Conservation (phyloP, 2,888 invertebrate genomes). For the Leptopilina syphax region DNA sequence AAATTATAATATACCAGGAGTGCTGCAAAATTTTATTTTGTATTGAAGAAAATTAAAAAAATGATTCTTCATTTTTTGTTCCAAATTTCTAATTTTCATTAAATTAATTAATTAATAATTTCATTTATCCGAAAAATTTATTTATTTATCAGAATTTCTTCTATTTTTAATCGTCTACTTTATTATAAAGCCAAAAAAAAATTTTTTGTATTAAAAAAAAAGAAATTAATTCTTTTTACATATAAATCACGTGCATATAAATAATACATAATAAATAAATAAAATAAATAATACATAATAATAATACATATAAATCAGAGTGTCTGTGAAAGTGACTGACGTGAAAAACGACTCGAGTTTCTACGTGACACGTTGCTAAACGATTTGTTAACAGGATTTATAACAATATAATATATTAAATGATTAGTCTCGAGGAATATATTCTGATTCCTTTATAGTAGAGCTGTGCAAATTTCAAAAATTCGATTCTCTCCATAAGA, state of each 20-base stretch:
- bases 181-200: too few species aligned
- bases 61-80: too few species aligned
- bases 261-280: too few species aligned
- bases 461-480: too few species aligned
- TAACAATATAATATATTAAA: conserved; percentile 10
- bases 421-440: not conserved
- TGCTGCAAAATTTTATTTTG: not conserved
- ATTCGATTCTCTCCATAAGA: too few species aligned
- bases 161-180: too few species aligned
- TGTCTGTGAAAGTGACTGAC: conserved; percentile 14
- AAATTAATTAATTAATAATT: too few species aligned
- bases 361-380: conserved; percentile 12
- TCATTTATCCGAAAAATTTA: too few species aligned
- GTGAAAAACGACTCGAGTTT: conserved; percentile 5
- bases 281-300: too few species aligned
- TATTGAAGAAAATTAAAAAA: too few species aligned
- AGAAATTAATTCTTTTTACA: conserved; percentile 4
- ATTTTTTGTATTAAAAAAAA: not conserved
- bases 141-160: too few species aligned
- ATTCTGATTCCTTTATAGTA: conserved; percentile 7
- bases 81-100: too few species aligned
- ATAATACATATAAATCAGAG: not conserved
- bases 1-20: not conserved
- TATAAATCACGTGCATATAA: not conserved
- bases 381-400: conserved; percentile 19